Evolutionary conservation across 2,797 vertebrate genomes (phyloP).

Genomic region (Manis crassicaudata): DNA sequence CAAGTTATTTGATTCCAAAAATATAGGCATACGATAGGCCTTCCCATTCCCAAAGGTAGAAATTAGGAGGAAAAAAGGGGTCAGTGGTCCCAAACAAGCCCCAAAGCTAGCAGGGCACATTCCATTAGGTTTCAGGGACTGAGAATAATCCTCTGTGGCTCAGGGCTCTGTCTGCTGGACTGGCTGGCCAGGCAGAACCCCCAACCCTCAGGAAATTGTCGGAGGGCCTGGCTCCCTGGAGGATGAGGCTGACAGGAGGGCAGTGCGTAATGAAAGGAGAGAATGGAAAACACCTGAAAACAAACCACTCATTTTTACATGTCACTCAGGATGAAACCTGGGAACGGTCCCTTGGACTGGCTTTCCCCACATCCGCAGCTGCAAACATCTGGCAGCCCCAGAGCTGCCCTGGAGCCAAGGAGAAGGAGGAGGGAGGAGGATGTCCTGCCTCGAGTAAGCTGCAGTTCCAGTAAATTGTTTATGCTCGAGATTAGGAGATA

Average conservation of each 20-base stretch:
- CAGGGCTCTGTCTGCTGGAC: not conserved
- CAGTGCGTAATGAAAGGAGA: not conserved
- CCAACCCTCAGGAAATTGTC: not conserved
- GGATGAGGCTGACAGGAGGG: not conserved
- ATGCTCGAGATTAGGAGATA: not conserved
- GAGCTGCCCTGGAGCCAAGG: not conserved
- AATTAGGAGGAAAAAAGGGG: not conserved
- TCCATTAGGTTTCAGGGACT: not conserved
- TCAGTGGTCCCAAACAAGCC: not conserved
- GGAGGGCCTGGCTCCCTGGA: not conserved
- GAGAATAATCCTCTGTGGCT: not conserved
- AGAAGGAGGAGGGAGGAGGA: not conserved
- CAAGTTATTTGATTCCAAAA: not conserved
- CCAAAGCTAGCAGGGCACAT: not conserved
- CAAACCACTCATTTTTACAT: not conserved
- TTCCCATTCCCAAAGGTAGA: not conserved
- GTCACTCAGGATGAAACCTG: slow-evolving; percentile 23
- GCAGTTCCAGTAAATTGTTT: not conserved
- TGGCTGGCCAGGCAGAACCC: not conserved
- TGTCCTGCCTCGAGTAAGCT: not conserved
- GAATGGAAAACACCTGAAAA: not conserved
- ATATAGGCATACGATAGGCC: not conserved
- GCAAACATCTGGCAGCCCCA: not conserved
- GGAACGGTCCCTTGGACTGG: not conserved
- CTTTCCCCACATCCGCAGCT: not conserved